These are phyloP conservation scores for Glaucopsyche alexis DNA, from an alignment of 2,888 invertebrate genomes.

Conservation along the genomic window DNA sequence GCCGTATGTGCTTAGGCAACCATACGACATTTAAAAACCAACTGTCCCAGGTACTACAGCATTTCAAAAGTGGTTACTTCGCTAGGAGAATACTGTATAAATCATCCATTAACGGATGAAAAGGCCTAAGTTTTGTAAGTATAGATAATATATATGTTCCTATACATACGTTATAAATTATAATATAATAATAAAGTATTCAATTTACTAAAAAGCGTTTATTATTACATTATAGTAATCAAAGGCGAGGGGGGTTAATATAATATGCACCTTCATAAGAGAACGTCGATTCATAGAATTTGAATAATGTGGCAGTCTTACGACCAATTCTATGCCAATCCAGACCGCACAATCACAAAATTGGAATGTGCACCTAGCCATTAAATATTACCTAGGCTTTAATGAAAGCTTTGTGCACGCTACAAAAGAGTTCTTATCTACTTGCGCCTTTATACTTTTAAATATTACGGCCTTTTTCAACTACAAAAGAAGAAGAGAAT, in stretches of 20 bases:
- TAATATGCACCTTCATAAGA: conserved; percentile 23
- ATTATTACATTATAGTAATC: not conserved
- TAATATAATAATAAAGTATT: too few relatives aligned
- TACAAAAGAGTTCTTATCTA: conserved; percentile 30
- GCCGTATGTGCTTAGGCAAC: too few relatives aligned
- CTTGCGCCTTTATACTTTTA: conserved; percentile 29
- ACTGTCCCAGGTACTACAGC: too few relatives aligned
- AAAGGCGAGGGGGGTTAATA: not conserved
- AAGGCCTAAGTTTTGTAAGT: too few relatives aligned
- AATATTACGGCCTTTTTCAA: conserved; percentile 21
- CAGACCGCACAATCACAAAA: conserved; percentile 22
- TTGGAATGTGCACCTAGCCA: conserved; percentile 29
- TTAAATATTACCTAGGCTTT: conserved; percentile 31
- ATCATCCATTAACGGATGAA: too few relatives aligned
- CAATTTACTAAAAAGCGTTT: not conserved
- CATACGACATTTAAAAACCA: too few relatives aligned
- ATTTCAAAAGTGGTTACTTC: too few relatives aligned
- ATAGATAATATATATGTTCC: too few relatives aligned
- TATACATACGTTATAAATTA: too few relatives aligned
- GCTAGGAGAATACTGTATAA: too few relatives aligned
- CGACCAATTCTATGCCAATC: conserved; percentile 19
- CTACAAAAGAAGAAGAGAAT: not conserved
- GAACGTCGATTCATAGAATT: conserved; percentile 25
- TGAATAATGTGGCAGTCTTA: conserved; percentile 26
- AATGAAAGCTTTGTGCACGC: conserved; percentile 26